phyloP scores from a whole-genome alignment of 2,797 vertebrate species.

The Trichosurus vulpecula region DNA sequence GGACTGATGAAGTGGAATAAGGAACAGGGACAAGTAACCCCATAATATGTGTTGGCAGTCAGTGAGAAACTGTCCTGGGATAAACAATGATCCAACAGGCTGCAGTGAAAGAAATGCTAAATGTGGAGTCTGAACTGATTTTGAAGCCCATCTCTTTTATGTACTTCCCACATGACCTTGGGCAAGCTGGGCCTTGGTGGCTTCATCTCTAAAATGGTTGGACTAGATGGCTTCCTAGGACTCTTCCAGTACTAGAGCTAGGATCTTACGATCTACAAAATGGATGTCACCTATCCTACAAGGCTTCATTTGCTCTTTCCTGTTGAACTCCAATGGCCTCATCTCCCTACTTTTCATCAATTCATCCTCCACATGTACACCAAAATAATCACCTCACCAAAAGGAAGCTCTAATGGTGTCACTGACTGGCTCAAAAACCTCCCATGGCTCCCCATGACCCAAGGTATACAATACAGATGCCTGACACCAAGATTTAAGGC shows the following conservation, averaged over 20 bases:
- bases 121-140: neutral
- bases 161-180: neutral
- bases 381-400: neutral
- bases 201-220: neutral
- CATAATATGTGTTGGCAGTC: neutral
- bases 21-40: neutral
- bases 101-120: neutral
- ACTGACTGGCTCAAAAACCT: neutral
- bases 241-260: neutral
- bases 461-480: neutral
- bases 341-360: neutral
- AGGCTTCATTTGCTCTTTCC: neutral
- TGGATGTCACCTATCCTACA: neutral
- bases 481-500: neutral
- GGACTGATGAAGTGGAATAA: slow-evolving; percentile 26
- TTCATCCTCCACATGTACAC: neutral
- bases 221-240: neutral
- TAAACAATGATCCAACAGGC: neutral
- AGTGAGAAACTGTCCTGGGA: neutral
- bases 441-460: neutral
- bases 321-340: neutral
- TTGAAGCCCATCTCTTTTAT: neutral
- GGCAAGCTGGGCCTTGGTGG: neutral
- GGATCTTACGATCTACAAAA: neutral
- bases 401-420: neutral